Conservation (phyloP, 2,888 invertebrate genomes). For the Tiphia femorata region DNA sequence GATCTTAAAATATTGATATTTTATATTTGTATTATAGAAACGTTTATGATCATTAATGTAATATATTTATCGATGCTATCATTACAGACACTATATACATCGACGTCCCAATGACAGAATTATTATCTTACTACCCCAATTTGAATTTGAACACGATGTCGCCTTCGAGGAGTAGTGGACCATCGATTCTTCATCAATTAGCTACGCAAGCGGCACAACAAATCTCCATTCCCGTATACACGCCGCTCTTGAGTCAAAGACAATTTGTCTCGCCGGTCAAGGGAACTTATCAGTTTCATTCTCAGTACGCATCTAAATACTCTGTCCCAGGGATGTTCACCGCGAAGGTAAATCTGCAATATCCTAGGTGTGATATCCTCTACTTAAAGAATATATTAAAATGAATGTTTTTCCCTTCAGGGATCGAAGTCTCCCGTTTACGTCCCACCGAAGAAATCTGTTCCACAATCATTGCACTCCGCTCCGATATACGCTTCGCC, state of each 20-base stretch:
- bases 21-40: too few relatives aligned
- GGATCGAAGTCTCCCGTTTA: conserved; percentile 17
- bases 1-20: background rate
- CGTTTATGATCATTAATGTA: background rate
- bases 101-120: conserved; percentile 57
- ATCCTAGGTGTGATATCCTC: too few relatives aligned
- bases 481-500: conserved; percentile 28
- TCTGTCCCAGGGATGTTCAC: background rate
- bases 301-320: conserved; percentile 40
- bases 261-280: conserved; percentile 42
- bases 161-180: background rate
- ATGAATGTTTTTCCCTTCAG: conserved; percentile 17
- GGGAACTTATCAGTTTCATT: conserved; percentile 50
- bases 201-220: conserved; percentile 43
- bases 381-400: background rate
- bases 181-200: conserved; percentile 37
- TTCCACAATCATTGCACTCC: background rate
- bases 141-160: conserved; percentile 28
- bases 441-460: conserved; percentile 26
- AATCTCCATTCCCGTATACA: conserved; percentile 54
- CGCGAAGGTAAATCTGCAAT: background rate
- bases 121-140: conserved; percentile 58
- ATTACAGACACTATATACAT: conserved; percentile 53
- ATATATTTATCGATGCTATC: too few relatives aligned
- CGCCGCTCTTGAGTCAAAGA: conserved; percentile 45